Evolutionary conservation across 2,888 invertebrate species (phyloP).

Genomic region (Elegia similella): DNA sequence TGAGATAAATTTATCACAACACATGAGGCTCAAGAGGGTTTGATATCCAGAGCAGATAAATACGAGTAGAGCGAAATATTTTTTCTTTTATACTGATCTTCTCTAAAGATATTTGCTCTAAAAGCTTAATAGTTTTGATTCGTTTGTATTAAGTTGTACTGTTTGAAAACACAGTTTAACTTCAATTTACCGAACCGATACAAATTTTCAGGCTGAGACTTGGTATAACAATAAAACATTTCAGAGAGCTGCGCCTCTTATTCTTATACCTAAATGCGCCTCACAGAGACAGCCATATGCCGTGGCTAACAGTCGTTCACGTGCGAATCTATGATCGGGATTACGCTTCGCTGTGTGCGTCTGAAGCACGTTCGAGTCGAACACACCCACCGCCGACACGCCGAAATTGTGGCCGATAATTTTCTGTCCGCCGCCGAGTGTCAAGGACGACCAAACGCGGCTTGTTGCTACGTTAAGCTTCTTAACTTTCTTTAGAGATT

Average conservation of each 20-base stretch:
- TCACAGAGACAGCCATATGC: conserved; percentile 18
- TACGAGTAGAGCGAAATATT: too few relatives aligned
- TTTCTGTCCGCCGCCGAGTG: conserved; percentile 75
- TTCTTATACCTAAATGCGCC: conserved; percentile 8
- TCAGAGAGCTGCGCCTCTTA: conserved; percentile 7
- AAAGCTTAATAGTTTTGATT: too few relatives aligned
- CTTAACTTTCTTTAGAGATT: conserved; percentile 34
- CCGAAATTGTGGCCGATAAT: conserved; percentile 49
- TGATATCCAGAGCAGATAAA: too few relatives aligned
- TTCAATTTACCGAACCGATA: too few relatives aligned
- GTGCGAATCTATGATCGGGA: conserved; percentile 45
- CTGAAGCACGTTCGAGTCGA: conserved; percentile 23
- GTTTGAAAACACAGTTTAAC: too few relatives aligned
- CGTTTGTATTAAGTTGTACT: too few relatives aligned
- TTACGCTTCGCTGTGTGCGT: conserved; percentile 30
- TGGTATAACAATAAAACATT: neutral
- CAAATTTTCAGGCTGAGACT: too few relatives aligned
- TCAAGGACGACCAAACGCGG: conserved; percentile 72
- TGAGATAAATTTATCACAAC: too few relatives aligned
- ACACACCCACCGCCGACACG: conserved; percentile 35
- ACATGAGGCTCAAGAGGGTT: too few relatives aligned
- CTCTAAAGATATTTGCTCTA: too few relatives aligned
- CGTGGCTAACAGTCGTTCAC: conserved; percentile 8
- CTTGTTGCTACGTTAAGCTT: conserved; percentile 50
- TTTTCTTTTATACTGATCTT: too few relatives aligned